Base-by-base conservation (phyloP, 2,888 invertebrate species). In the Lepidonotus clava region DNA sequence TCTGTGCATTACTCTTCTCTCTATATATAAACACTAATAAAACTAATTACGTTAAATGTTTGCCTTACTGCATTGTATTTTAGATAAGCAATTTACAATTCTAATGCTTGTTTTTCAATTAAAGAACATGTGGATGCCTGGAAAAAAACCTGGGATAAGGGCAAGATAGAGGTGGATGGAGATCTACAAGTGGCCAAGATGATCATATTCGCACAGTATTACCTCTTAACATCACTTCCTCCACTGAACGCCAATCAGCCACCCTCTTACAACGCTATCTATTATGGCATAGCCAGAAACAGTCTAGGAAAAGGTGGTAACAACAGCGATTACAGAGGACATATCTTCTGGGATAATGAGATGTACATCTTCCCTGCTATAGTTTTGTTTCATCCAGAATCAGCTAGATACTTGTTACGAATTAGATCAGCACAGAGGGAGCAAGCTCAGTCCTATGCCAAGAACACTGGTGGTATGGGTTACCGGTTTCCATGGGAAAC, bases 331-430 rank as follows among this genome's bases (percentile, higher is more conserved):
- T 90, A 90, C 46, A 38, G 76, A 56, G 92, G 92, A 21, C 91
- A 92, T 87, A 90, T 92, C 38, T 90, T 91, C 88, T 92, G 92
- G 92, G 92, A 92, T 87, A 90, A 88, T 84, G 92, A 92, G 86
- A 86, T 90, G 28, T 92, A 91, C 89, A 90, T 92, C 86, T 87
- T 91, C 83, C 92, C 92, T 5, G 89, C 91, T 0, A 87, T 92
- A 56, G 83, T 92, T 0, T 89, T 90, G 46, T 89, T 92, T 86
- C 90, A 91, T 51, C 92, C 91, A 0, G 86, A 88, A 18, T 66
- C 90, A 38, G 91, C 90, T 34, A 91, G 90, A 83, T 83, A 88
- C 24, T 86, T 91, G 86, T 84, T 92, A 34, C 77, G 89, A 40
- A 91, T 90, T 32, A 85, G 89, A 32, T 83, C 89, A 2, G 66